Percentiles rank a stretch among this genome's conserved stretches.
phyloP scores from a whole-genome alignment of 2,113 vertebrate genomes.

The Phoenicopterus ruber region DNA sequence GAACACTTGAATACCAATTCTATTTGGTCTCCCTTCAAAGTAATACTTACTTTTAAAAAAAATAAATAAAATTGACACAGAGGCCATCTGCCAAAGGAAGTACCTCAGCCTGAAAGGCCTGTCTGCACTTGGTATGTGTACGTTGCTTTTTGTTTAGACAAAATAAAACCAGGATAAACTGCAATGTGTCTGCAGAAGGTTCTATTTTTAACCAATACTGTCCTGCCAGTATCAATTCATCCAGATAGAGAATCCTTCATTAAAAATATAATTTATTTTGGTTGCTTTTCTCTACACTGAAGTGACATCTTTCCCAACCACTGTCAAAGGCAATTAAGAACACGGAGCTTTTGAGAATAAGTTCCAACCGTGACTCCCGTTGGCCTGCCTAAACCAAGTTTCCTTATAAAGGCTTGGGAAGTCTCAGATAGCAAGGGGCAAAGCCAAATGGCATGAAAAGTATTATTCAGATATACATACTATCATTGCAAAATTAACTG shows the following conservation, averaged over 20 bases:
- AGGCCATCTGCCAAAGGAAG: neutral
- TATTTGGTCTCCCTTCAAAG: neutral
- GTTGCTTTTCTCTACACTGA: neutral
- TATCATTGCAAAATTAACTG: neutral
- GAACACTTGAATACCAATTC: neutral
- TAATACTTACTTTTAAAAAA: neutral
- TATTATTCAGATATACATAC: neutral
- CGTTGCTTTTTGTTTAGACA: neutral
- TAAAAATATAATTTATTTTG: slow-evolving; percentile 27
- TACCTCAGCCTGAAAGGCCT: neutral
- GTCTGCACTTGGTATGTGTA: neutral
- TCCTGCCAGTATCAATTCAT: neutral
- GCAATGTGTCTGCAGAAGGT: neutral
- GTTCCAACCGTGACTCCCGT: neutral
- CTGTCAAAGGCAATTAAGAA: slow-evolving; percentile 35
- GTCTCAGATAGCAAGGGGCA: neutral
- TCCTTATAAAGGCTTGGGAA: neutral
- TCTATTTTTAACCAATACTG: slow-evolving; percentile 6
- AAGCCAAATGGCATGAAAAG: neutral
- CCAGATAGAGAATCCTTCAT: neutral
- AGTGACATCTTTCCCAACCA: slow-evolving; percentile 1
- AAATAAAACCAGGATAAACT: neutral
- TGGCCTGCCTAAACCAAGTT: neutral
- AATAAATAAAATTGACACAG: neutral
- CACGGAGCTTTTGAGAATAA: neutral